These are phyloP conservation scores for Champsocephalus esox DNA, from an alignment of 2,797 vertebrate species.

Conservation along the genomic window DNA sequence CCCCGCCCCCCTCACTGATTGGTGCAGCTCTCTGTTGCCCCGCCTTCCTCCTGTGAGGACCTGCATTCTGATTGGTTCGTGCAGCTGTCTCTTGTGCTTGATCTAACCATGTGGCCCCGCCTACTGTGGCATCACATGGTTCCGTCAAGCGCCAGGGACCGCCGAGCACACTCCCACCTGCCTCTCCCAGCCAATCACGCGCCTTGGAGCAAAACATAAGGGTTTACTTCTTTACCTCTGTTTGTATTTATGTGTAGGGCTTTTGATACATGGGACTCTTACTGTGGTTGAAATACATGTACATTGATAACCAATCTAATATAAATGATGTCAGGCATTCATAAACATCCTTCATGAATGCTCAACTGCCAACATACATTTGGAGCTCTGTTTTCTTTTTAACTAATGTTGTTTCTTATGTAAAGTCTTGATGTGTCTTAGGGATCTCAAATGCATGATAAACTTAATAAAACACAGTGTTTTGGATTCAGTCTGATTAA, in stretches of 20 bases:
- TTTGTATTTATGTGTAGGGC: conserved; percentile 33
- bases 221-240: conserved; percentile 22
- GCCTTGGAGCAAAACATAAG: conserved; percentile 57
- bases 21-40: conserved; percentile 76
- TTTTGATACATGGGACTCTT: conserved; percentile 22
- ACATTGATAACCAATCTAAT: background rate
- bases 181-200: conserved; percentile 78
- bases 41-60: conserved; percentile 82
- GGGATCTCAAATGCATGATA: conserved; percentile 10
- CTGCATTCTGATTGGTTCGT: conserved; percentile 83
- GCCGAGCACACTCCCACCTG: conserved; percentile 88
- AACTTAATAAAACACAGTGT: background rate
- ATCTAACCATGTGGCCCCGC: conserved; percentile 99
- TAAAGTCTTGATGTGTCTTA: background rate
- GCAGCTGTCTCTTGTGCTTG: conserved; percentile 99
- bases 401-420: conserved; percentile 8
- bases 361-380: conserved; percentile 2
- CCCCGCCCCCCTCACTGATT: conserved; percentile 68
- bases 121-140: conserved; percentile 99
- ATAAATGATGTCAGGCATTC: background rate
- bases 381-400: conserved; percentile 6
- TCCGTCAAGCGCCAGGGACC: conserved; percentile 99
- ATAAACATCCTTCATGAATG: background rate
- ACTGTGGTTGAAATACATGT: conserved; percentile 23
- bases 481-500: background rate